Evolutionary conservation across 1,140 invertebrate species (phyloP).

Genomic region (Potamilus streckersoni): DNA sequence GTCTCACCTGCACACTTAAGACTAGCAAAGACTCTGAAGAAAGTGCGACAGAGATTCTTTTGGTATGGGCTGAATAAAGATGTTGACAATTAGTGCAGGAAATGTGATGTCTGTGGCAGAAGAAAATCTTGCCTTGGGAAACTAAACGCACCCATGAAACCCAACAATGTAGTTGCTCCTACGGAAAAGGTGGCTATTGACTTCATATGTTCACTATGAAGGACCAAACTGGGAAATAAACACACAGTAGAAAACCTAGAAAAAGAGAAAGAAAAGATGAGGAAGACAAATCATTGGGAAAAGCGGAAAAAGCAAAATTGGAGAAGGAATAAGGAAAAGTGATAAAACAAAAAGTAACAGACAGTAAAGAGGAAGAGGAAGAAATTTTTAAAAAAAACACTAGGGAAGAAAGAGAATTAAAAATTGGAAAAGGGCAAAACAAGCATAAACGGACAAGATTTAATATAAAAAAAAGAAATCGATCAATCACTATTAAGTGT

Average conservation of each 20-base stretch:
- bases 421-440: too few species aligned
- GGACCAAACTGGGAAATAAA: too few species aligned
- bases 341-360: slow-evolving; percentile 36
- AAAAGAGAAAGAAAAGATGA: slow-evolving; percentile 29
- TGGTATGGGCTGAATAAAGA: slow-evolving; percentile 7
- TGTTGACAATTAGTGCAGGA: too few species aligned
- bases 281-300: slow-evolving; percentile 29
- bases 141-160: too few species aligned
- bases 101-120: too few species aligned
- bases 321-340: slow-evolving; percentile 29
- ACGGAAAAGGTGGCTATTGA: slow-evolving; percentile 26
- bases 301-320: background rate
- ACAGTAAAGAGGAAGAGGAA: slow-evolving; percentile 6
- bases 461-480: too few species aligned
- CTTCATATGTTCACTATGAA: slow-evolving; percentile 13
- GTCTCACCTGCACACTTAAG: slow-evolving; percentile 27
- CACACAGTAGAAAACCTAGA: background rate
- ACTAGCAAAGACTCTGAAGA: slow-evolving; percentile 20
- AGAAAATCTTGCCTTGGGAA: too few species aligned
- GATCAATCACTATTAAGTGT: too few species aligned
- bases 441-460: too few species aligned
- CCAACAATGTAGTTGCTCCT: slow-evolving; percentile 6
- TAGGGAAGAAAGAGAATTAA: too few species aligned
- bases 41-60: slow-evolving; percentile 14
- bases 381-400: too few species aligned